Evolutionary conservation across 2,888 invertebrate species (phyloP).

Genomic region (Tachina grossa): DNA sequence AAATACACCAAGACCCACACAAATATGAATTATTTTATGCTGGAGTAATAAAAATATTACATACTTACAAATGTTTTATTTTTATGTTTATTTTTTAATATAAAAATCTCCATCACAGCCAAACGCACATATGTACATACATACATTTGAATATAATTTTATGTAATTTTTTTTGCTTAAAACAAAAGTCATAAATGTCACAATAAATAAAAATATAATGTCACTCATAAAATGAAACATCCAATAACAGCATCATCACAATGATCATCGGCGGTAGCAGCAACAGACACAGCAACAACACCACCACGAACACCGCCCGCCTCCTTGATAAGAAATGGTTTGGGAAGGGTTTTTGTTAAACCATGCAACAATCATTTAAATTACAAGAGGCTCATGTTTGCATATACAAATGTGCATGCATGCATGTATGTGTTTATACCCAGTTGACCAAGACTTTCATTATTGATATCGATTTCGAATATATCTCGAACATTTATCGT

Average conservation of each 20-base stretch:
- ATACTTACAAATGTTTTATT: neutral
- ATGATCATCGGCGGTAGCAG: conserved; percentile 16
- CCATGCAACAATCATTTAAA: conserved; percentile 31
- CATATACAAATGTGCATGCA: conserved; percentile 37
- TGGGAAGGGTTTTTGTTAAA: conserved; percentile 2
- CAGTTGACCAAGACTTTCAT: no score
- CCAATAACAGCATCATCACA: conserved; percentile 38
- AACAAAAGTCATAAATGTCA: conserved; percentile 73
- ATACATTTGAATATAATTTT: conserved; percentile 32
- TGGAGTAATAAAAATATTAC: conserved; percentile 17
- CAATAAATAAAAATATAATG: conserved; percentile 72
- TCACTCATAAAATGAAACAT: conserved; percentile 66
- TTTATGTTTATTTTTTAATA: conserved; percentile 14
- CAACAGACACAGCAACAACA: neutral
- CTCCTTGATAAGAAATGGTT: neutral
- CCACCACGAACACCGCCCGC: neutral
- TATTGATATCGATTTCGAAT: no score
- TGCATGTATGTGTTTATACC: neutral
- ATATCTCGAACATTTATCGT: no score
- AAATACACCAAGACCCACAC: neutral
- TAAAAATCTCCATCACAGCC: neutral
- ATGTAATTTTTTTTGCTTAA: conserved; percentile 45
- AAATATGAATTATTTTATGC: conserved; percentile 1
- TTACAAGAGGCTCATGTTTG: neutral
- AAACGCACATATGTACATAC: neutral